Conservation (phyloP, 1,140 invertebrate species). For the Drosophila repleta region DNA sequence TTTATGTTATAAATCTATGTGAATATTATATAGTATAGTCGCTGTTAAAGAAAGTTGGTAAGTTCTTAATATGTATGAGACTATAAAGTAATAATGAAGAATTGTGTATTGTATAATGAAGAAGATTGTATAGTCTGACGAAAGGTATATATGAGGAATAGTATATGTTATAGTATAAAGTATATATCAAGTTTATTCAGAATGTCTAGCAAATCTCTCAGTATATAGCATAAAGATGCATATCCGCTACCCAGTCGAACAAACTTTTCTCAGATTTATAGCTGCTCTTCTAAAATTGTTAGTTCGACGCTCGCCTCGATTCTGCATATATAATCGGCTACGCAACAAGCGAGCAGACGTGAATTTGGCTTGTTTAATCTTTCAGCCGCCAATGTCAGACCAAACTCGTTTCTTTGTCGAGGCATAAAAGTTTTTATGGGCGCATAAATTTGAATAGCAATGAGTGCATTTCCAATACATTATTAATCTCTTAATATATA, state of each 20-base stretch:
- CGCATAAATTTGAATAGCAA: not conserved
- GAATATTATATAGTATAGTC: not conserved
- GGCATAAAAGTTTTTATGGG: not conserved
- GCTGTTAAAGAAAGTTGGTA: not conserved
- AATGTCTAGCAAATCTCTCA: too few species aligned
- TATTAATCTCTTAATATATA: too few species aligned
- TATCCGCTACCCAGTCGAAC: too few species aligned
- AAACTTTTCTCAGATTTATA: too few species aligned
- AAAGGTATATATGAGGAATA: too few species aligned
- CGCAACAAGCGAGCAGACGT: not conserved
- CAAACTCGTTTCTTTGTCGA: not conserved
- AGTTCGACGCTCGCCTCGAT: not conserved
- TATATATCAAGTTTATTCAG: too few species aligned
- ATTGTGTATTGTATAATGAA: too few species aligned
- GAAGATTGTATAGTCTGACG: too few species aligned
- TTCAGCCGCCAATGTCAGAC: not conserved
- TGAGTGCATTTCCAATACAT: not conserved
- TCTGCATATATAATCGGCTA: not conserved
- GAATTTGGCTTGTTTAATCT: not conserved
- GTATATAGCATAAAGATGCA: too few species aligned
- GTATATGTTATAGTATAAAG: too few species aligned
- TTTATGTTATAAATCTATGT: conserved; percentile 3
- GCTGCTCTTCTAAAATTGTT: too few species aligned
- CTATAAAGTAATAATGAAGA: too few species aligned
- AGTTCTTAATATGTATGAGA: not conserved